Conservation (phyloP, 64 coral and sea anemone genomes). For the Acropora tenuis region DNA sequence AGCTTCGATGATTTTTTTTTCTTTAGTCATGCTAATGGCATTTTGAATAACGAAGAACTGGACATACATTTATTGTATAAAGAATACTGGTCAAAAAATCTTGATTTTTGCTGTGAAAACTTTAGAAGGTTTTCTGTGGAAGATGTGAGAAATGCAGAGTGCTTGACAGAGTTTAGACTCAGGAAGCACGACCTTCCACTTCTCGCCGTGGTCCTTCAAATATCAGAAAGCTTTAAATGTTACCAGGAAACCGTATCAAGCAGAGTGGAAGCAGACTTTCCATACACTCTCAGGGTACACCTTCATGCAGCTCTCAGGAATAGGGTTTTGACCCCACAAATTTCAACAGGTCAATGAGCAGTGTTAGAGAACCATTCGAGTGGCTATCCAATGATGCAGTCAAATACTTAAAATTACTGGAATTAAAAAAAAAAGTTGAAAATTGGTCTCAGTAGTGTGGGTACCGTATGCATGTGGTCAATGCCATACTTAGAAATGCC, state of each 20-base stretch:
- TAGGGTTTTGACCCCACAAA: too few relatives aligned
- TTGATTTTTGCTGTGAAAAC: constrained; percentile 26
- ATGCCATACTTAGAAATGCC: too few relatives aligned
- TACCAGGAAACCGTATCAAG: background rate
- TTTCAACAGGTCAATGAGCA: too few relatives aligned
- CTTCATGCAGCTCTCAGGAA: too few relatives aligned
- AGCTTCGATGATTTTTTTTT: constrained; percentile 40
- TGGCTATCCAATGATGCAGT: too few relatives aligned
- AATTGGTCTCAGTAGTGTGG: too few relatives aligned
- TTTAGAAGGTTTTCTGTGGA: constrained; percentile 23
- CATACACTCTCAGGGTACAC: too few relatives aligned
- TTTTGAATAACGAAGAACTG: constrained; percentile 52
- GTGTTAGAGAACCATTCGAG: too few relatives aligned
- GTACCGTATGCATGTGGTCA: too few relatives aligned
- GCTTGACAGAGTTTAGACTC: too few relatives aligned
- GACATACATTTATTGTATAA: background rate
- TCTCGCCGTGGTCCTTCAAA: constrained; percentile 32
- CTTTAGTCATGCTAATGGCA: constrained; percentile 30
- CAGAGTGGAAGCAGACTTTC: background rate
- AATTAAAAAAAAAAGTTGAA: too few relatives aligned
- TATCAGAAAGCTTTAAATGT: constrained; percentile 12
- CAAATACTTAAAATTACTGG: too few relatives aligned
- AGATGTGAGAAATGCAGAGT: background rate
- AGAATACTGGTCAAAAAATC: constrained; percentile 41
- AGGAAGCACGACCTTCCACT: background rate